Evolutionary conservation across 2,888 invertebrate genomes (phyloP).

Genomic region (Euplexia lucipara): DNA sequence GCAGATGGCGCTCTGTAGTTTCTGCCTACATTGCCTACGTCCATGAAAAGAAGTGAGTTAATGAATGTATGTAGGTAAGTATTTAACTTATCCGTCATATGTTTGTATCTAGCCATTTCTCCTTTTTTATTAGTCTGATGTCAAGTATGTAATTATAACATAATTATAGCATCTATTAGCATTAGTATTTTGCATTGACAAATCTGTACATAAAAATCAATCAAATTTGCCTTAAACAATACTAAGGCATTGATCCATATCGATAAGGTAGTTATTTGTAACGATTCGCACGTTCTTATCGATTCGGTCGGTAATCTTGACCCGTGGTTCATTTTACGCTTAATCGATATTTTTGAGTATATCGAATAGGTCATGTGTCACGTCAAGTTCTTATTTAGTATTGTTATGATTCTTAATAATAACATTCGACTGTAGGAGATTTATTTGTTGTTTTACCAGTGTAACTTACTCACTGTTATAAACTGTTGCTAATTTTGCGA

Average conservation of each 20-base stretch:
- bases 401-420: conserved; percentile 52
- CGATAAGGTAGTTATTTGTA: conserved; percentile 32
- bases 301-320: conserved; percentile 58
- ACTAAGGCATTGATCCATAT: conserved; percentile 29
- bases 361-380: conserved; percentile 55
- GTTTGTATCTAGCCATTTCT: no score
- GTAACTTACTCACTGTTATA: neutral
- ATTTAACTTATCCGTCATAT: no score
- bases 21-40: no score
- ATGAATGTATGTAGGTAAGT: no score
- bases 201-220: no score
- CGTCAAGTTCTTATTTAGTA: conserved; percentile 57
- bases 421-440: conserved; percentile 5
- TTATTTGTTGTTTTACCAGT: conserved; percentile 6
- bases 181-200: no score
- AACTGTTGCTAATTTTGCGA: no score
- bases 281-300: conserved; percentile 52
- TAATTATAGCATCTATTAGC: no score
- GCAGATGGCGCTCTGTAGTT: no score
- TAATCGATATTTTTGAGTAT: conserved; percentile 56
- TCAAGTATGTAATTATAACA: no score
- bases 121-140: no score
- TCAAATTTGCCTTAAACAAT: conserved; percentile 11
- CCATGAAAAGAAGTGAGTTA: no score
- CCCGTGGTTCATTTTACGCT: conserved; percentile 53